These are phyloP conservation scores for Redunca redunca DNA, from an alignment of 2,113 vertebrate species.

Conservation along the genomic window DNA sequence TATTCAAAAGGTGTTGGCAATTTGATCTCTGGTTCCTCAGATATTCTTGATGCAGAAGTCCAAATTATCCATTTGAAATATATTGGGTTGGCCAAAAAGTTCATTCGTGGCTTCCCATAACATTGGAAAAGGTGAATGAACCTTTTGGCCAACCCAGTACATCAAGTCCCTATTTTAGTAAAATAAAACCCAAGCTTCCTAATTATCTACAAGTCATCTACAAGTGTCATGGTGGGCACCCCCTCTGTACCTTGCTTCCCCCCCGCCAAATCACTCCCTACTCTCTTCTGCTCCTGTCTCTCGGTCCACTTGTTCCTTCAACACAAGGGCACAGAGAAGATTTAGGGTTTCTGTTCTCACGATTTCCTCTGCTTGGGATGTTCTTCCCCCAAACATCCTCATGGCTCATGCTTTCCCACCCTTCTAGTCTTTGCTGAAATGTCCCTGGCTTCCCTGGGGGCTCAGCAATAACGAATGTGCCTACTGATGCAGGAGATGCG, in stretches of 20 bases:
- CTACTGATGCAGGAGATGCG: not conserved
- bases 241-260: not conserved
- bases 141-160: not conserved
- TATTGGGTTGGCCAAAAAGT: not conserved
- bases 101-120: not conserved
- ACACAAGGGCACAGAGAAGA: not conserved
- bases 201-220: not conserved
- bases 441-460: not conserved
- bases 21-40: not conserved
- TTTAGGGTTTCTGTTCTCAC: not conserved
- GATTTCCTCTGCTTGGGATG: not conserved
- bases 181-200: not conserved
- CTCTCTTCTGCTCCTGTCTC: too few relatives aligned
- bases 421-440: not conserved
- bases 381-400: not conserved
- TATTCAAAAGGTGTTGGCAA: not conserved
- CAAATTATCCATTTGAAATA: not conserved
- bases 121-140: not conserved
- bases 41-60: not conserved
- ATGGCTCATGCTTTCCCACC: not conserved
- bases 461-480: not conserved
- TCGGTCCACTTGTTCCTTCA: not conserved
- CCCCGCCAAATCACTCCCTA: too few relatives aligned
- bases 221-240: not conserved
- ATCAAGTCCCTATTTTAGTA: not conserved